Percentiles rank a stretch among this genome's conserved stretches.
phyloP scores from a whole-genome alignment of 2,888 invertebrate genomes.

The Trissolcus japonicus region DNA sequence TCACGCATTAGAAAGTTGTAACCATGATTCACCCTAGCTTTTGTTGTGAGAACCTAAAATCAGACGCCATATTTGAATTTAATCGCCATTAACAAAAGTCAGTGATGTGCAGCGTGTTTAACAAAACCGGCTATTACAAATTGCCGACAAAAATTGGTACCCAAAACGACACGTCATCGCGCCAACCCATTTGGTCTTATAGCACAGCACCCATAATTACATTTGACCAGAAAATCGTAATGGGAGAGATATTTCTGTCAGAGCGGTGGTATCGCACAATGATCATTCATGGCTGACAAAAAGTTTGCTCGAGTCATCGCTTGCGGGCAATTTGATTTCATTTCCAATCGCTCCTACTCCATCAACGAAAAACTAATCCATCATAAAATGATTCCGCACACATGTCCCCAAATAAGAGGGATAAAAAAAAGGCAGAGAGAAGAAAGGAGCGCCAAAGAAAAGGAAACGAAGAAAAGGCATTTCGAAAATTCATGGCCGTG shows the following conservation, averaged over 20 bases:
- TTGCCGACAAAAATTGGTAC: slow-evolving; percentile 12
- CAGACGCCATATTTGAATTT: too few species aligned
- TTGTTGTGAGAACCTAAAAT: too few species aligned
- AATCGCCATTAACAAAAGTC: too few species aligned
- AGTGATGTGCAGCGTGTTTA: too few species aligned
- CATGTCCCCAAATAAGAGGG: slow-evolving; percentile 14
- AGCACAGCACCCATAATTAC: slow-evolving; percentile 21
- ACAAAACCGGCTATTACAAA: not conserved
- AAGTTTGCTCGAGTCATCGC: slow-evolving; percentile 35
- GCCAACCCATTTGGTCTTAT: slow-evolving; percentile 14
- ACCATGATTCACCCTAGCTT: too few species aligned
- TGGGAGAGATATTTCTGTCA: slow-evolving; percentile 2
- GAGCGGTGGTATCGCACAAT: slow-evolving; percentile 19
- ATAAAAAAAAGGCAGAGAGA: slow-evolving; percentile 3
- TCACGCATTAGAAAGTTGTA: too few species aligned
- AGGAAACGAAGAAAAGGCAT: slow-evolving; percentile 30
- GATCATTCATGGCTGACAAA: slow-evolving; percentile 28
- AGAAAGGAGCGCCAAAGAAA: slow-evolving; percentile 7
- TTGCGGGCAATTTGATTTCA: slow-evolving; percentile 39
- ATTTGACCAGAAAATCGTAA: slow-evolving; percentile 27
- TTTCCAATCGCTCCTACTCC: slow-evolving; percentile 32
- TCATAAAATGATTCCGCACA: slow-evolving; percentile 39
- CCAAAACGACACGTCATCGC: slow-evolving; percentile 21
- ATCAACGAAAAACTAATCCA: slow-evolving; percentile 42
- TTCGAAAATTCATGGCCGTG: slow-evolving; percentile 27